These are phyloP conservation scores for Hemaris fuciformis DNA, from an alignment of 2,888 invertebrate genomes.

Conservation along the genomic window DNA sequence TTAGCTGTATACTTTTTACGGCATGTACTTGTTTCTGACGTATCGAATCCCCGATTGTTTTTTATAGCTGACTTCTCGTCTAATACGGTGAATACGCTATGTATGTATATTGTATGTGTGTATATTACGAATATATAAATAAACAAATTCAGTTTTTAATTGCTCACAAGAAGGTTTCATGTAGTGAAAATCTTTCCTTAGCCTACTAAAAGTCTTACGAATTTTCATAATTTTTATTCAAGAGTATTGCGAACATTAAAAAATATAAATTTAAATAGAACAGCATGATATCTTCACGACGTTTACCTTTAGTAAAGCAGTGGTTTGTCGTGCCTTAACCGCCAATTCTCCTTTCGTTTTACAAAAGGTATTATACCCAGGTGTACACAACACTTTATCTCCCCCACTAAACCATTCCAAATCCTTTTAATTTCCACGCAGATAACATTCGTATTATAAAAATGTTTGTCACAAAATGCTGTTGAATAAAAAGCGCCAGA, in stretches of 20 bases:
- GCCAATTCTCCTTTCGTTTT: neutral
- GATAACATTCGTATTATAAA: conserved; percentile 8
- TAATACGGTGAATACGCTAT: too few relatives aligned
- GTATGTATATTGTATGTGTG: too few relatives aligned
- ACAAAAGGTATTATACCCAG: neutral
- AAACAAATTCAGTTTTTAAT: too few relatives aligned
- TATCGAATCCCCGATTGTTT: too few relatives aligned
- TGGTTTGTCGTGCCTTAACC: neutral
- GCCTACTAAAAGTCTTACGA: too few relatives aligned
- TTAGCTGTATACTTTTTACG: too few relatives aligned
- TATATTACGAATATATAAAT: too few relatives aligned
- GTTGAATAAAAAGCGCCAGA: neutral
- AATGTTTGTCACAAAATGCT: conserved; percentile 10
- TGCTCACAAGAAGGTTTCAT: too few relatives aligned
- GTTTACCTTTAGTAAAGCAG: neutral
- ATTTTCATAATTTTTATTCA: too few relatives aligned
- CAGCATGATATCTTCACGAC: neutral
- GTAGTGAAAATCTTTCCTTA: too few relatives aligned
- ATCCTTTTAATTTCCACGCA: conserved; percentile 8
- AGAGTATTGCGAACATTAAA: neutral
- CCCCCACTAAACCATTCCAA: neutral
- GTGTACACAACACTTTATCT: neutral
- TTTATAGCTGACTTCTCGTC: too few relatives aligned
- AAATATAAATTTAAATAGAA: neutral
- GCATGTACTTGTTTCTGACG: too few relatives aligned